phyloP scores from a whole-genome alignment of 2,113 vertebrate genomes.

The Gnathonemus echidnorhynchus region DNA sequence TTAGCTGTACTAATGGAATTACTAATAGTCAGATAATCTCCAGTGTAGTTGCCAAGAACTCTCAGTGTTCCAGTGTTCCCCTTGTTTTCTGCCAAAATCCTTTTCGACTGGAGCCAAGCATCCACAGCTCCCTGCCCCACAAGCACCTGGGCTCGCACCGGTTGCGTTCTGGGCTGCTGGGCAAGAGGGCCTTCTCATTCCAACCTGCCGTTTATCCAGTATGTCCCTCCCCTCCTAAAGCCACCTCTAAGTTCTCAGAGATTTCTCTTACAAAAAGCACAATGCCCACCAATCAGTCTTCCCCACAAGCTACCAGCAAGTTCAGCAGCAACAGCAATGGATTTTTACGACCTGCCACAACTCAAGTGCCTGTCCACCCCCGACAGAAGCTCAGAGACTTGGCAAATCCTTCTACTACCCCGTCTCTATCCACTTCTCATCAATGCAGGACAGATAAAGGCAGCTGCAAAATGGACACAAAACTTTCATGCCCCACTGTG shows the following conservation, averaged over 20 bases:
- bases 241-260: constrained; percentile 18
- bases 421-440: constrained; percentile 25
- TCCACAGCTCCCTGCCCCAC: constrained; percentile 34
- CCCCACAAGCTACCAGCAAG: constrained; percentile 43
- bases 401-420: constrained; percentile 26
- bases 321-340: constrained; percentile 48
- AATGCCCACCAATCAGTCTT: constrained; percentile 64
- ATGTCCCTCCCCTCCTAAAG: constrained; percentile 31
- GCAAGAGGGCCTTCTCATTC: constrained; percentile 44
- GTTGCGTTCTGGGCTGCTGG: constrained; percentile 38
- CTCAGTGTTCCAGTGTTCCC: constrained; percentile 33
- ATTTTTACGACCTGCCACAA: constrained; percentile 42
- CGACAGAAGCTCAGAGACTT: constrained; percentile 44
- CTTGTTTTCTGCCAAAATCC: constrained; percentile 29
- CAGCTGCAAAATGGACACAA: constrained; percentile 23
- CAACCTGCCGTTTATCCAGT: constrained; percentile 25
- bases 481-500: constrained; percentile 22
- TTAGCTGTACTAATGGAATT: constrained; percentile 19
- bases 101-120: constrained; percentile 39
- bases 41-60: constrained; percentile 28
- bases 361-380: constrained; percentile 73
- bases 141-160: constrained; percentile 46
- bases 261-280: constrained; percentile 17
- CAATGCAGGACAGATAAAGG: constrained; percentile 22
- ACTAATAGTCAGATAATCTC: constrained; percentile 35